A percentile compares a stretch with the other conserved stretches of the same genome.
Evolutionary conservation across 2,113 vertebrate genomes (phyloP).

Genomic region (Trochalopteron elliotii): DNA sequence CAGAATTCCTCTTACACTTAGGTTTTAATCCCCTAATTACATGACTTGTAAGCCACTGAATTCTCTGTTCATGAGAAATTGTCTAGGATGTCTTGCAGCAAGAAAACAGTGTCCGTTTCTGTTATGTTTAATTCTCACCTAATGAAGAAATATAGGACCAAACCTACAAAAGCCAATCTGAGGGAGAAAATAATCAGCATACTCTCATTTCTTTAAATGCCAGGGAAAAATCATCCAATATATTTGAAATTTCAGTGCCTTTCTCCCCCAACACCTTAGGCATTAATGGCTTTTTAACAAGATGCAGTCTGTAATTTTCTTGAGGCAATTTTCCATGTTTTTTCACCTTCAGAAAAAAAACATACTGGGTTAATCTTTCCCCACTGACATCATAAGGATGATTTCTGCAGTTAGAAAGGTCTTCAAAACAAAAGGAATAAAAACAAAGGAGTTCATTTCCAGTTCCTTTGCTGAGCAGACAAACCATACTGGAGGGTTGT

Average conservation of each 20-base stretch:
- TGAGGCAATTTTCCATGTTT: constrained; percentile 28
- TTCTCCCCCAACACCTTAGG: background rate
- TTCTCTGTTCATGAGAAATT: background rate
- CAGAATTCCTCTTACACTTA: background rate
- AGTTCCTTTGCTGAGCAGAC: constrained; percentile 7
- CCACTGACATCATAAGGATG: background rate
- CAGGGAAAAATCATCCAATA: background rate
- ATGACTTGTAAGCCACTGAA: background rate
- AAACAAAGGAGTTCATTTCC: background rate
- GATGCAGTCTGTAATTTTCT: constrained; percentile 15
- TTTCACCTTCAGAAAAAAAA: constrained; percentile 16
- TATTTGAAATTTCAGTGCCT: background rate
- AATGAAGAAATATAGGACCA: background rate
- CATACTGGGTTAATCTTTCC: background rate
- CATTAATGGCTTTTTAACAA: constrained; percentile 30
- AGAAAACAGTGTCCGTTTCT: background rate
- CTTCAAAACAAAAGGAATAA: constrained; percentile 13
- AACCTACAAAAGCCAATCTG: background rate
- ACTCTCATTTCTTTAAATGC: background rate
- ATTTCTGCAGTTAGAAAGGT: background rate
- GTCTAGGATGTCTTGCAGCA: background rate
- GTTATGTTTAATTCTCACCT: background rate
- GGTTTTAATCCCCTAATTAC: constrained; percentile 47
- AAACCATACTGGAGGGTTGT: background rate
- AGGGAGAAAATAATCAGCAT: constrained; percentile 14